Evolutionary conservation across 2,888 invertebrate genomes (phyloP).

Genomic region (Thysanoteuthis rhombus): DNA sequence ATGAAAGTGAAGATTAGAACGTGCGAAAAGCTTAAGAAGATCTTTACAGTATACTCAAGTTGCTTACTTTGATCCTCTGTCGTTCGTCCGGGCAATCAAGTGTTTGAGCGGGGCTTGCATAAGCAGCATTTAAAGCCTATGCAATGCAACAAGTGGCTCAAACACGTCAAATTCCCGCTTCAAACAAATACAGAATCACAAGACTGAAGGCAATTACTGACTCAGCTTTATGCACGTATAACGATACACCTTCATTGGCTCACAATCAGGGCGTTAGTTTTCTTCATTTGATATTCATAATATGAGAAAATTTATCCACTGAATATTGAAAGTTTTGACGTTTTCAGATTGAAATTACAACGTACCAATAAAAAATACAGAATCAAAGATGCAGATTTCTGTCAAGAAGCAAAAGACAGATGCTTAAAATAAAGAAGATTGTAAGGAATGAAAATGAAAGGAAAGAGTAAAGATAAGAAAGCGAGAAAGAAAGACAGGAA

Average conservation of each 20-base stretch:
- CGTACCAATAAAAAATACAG: no score
- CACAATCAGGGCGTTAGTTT: no score
- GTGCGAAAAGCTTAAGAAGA: not conserved
- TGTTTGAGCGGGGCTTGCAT: not conserved
- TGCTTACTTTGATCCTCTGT: not conserved
- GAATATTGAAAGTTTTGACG: not conserved
- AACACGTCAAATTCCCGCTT: not conserved
- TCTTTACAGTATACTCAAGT: not conserved
- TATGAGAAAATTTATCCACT: no score
- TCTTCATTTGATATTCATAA: no score
- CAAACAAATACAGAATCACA: not conserved
- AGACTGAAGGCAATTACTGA: not conserved
- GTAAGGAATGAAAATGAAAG: no score
- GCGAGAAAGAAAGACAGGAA: no score
- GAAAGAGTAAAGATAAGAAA: no score
- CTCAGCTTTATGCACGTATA: not conserved
- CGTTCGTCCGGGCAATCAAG: not conserved
- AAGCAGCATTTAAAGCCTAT: not conserved
- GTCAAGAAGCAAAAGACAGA: no score
- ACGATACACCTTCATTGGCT: not conserved
- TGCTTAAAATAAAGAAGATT: no score
- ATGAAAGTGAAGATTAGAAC: not conserved
- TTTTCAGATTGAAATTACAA: no score
- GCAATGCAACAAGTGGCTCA: not conserved
- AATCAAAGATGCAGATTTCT: no score